These are phyloP conservation scores for Polyodon spathula DNA, from an alignment of 2,113 vertebrate genomes.

Conservation along the genomic window DNA sequence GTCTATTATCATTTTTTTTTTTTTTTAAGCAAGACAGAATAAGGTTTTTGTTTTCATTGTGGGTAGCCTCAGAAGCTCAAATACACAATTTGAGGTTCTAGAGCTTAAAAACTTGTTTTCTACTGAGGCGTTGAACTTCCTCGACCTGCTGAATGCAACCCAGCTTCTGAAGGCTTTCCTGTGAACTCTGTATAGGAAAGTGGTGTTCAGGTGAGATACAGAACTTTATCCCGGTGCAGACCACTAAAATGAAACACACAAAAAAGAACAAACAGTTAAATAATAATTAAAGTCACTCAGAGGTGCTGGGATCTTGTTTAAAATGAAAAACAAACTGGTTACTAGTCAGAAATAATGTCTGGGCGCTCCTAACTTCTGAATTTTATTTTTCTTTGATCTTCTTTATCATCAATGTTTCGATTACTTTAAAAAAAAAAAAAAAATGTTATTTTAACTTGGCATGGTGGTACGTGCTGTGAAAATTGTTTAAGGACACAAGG, in stretches of 20 bases:
- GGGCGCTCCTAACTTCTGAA: too few species aligned
- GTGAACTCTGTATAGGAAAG: conserved; percentile 61
- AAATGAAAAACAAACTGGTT: too few species aligned
- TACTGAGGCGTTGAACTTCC: conserved; percentile 69
- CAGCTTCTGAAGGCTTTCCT: conserved; percentile 62
- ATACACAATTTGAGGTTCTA: conserved; percentile 54
- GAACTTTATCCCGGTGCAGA: conserved; percentile 87
- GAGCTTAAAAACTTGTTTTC: conserved; percentile 77
- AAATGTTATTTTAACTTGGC: too few species aligned
- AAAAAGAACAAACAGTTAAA: neutral
- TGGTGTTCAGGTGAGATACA: conserved; percentile 89
- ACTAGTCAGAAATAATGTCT: too few species aligned
- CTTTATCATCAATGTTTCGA: too few species aligned
- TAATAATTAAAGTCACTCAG: too few species aligned
- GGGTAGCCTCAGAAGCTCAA: conserved; percentile 67
- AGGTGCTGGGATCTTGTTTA: too few species aligned
- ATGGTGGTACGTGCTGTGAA: too few species aligned
- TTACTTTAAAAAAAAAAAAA: too few species aligned
- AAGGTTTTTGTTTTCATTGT: conserved; percentile 55
- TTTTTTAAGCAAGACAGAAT: conserved; percentile 51
- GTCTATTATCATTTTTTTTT: conserved; percentile 46
- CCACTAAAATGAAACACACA: conserved; percentile 45
- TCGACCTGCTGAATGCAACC: conserved; percentile 62
- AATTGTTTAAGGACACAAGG: too few species aligned
- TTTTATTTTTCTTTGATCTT: too few species aligned